These are phyloP conservation scores for Acrossocheilus wenchowensis DNA, from an alignment of 2,797 vertebrate genomes.

Conservation along the genomic window DNA sequence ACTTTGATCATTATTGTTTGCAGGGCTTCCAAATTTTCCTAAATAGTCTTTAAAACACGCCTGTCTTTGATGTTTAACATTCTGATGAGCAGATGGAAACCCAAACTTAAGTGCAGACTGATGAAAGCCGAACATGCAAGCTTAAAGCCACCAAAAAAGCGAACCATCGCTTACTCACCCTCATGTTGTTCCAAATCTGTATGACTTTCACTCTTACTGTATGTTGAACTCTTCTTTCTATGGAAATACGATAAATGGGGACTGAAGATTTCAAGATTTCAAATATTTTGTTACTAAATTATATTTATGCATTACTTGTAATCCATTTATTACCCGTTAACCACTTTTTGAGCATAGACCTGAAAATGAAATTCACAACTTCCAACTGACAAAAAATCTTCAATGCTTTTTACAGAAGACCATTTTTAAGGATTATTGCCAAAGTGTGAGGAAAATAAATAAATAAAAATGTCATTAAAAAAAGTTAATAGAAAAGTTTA, in stretches of 20 bases:
- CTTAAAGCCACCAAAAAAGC: constrained; percentile 48
- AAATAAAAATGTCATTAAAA: too few relatives aligned
- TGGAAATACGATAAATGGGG: background rate
- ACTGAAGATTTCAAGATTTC: background rate
- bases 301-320: background rate
- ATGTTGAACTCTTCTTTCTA: background rate
- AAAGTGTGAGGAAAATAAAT: background rate
- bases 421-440: background rate
- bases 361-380: background rate
- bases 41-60: constrained; percentile 60
- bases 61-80: constrained; percentile 60
- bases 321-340: too few relatives aligned
- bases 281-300: background rate
- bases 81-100: constrained; percentile 64
- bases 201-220: background rate
- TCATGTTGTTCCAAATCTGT: background rate
- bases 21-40: constrained; percentile 58
- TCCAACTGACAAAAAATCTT: background rate
- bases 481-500: too few relatives aligned
- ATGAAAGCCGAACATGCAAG: constrained; percentile 61
- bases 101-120: constrained; percentile 54
- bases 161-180: background rate
- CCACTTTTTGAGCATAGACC: background rate
- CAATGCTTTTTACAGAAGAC: background rate
- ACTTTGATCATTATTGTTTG: constrained; percentile 66